Percentiles rank a stretch among this genome's conserved stretches.
phyloP scores from a whole-genome alignment of 2,888 invertebrate species.

The Alcis repandata region DNA sequence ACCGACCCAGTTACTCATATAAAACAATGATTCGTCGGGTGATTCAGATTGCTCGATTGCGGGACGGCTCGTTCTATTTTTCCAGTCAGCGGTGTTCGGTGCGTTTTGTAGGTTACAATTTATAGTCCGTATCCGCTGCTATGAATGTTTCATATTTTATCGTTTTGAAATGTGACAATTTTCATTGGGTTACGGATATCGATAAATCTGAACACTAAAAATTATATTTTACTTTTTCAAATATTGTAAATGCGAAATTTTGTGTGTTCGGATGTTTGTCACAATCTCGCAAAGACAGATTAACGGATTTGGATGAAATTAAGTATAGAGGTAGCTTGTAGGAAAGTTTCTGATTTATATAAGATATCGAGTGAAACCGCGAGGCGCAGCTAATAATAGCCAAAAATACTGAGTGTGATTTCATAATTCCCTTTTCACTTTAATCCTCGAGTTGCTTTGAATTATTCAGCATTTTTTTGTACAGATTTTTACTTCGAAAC shows the following conservation, averaged over 20 bases:
- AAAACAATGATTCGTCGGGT: conserved; percentile 16
- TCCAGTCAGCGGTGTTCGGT: conserved; percentile 22
- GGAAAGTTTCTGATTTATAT: too few species aligned
- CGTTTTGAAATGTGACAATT: conserved; percentile 12
- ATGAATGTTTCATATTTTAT: conserved; percentile 16
- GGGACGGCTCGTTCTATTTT: conserved; percentile 17
- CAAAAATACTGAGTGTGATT: too few species aligned
- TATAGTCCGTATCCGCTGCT: conserved; percentile 6
- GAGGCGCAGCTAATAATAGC: too few species aligned
- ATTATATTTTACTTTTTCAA: neutral
- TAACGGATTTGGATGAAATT: too few species aligned
- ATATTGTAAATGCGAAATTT: too few species aligned
- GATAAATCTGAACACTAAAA: neutral
- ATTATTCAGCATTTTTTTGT: neutral
- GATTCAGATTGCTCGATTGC: conserved; percentile 13
- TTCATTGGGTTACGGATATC: conserved; percentile 5
- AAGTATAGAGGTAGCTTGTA: too few species aligned
- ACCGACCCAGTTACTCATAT: conserved; percentile 6
- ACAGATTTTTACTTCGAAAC: neutral
- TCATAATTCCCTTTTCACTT: too few species aligned
- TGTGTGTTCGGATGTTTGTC: too few species aligned
- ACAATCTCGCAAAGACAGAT: too few species aligned
- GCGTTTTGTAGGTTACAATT: conserved; percentile 25
- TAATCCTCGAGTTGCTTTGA: too few species aligned
- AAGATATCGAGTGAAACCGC: too few species aligned